Conservation (phyloP, 2,797 vertebrate species). For the Urosaurus nigricauda region DNA sequence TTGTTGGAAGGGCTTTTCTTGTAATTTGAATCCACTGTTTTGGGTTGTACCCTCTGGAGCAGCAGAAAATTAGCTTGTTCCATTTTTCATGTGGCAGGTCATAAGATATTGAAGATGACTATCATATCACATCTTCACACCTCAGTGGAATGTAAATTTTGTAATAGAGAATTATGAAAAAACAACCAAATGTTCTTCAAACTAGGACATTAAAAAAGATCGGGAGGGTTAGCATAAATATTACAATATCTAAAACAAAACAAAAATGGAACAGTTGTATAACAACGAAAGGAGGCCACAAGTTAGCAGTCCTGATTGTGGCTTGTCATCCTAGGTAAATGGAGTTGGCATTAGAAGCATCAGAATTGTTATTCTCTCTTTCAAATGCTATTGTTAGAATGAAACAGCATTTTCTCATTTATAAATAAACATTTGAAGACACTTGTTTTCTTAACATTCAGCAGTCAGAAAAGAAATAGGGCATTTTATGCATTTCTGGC, state of each 20-base stretch:
- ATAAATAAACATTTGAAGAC: neutral
- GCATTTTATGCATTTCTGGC: neutral
- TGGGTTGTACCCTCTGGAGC: too few relatives aligned
- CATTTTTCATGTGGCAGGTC: too few relatives aligned
- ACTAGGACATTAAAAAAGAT: constrained; percentile 2
- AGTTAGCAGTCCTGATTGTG: neutral
- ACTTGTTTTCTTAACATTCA: neutral
- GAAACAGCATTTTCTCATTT: neutral
- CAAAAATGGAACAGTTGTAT: constrained; percentile 29
- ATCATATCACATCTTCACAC: too few relatives aligned
- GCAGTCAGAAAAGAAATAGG: neutral
- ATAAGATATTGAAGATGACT: too few relatives aligned
- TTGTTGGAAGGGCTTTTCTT: too few relatives aligned
- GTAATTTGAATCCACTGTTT: too few relatives aligned
- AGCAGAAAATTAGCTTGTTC: too few relatives aligned
- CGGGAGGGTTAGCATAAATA: constrained; percentile 12
- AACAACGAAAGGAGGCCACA: constrained; percentile 21
- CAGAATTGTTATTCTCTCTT: neutral
- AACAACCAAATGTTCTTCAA: constrained; percentile 10
- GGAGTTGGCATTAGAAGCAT: neutral
- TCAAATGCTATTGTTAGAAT: neutral
- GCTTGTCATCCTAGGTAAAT: neutral
- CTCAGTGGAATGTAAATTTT: neutral
- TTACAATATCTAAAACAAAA: neutral
- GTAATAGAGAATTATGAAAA: neutral